Conservation (phyloP, 2,113 vertebrate genomes). For the Myrmophylax atrothorax region DNA sequence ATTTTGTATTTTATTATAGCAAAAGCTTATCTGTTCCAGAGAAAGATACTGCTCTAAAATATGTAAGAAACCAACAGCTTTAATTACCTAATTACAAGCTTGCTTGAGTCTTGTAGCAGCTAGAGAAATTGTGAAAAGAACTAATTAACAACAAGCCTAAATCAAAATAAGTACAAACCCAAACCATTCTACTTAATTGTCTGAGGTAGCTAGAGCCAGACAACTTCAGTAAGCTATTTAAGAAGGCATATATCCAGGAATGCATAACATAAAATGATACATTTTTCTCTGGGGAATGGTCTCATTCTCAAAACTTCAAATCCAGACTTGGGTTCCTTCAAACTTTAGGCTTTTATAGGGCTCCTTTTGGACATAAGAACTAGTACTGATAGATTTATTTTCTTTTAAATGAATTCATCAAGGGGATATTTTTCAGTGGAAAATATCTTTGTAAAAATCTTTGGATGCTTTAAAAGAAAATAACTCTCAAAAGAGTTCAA, state of each 20-base stretch:
- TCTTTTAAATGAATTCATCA: neutral
- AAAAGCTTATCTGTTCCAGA: neutral
- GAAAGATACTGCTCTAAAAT: neutral
- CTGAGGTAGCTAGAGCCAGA: neutral
- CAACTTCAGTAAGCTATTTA: neutral
- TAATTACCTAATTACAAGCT: neutral
- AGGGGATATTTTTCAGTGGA: neutral
- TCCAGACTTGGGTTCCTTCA: neutral
- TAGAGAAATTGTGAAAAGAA: neutral
- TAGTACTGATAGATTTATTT: neutral
- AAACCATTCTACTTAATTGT: neutral
- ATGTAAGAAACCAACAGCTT: neutral
- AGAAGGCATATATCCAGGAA: neutral
- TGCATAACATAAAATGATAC: neutral
- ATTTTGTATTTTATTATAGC: neutral
- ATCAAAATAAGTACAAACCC: neutral
- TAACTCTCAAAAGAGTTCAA: constrained; percentile 16
- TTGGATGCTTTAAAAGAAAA: neutral
- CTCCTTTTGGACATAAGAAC: neutral
- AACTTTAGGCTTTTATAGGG: neutral
- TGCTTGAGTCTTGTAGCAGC: neutral
- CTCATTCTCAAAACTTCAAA: neutral
- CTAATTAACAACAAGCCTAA: neutral
- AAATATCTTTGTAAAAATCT: constrained; percentile 12
- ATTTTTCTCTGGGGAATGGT: neutral